Conservation (phyloP, 2,888 invertebrate genomes). For the Metallyticus violacea region DNA sequence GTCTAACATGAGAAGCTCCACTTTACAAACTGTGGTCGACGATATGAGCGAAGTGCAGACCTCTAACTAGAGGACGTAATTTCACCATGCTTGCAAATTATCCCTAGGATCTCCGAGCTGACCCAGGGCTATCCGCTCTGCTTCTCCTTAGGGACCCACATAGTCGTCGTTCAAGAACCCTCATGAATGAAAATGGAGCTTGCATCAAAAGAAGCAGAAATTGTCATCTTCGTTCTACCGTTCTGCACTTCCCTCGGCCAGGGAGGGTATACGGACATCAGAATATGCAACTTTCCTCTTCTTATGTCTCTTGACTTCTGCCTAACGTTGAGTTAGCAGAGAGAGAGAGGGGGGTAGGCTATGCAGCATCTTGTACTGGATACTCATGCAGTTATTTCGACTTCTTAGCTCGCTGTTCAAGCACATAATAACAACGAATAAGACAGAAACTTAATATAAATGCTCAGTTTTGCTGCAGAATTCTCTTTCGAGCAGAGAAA, state of each 20-base stretch:
- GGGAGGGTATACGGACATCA: neutral
- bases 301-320: too few relatives aligned
- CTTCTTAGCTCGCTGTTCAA: too few relatives aligned
- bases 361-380: too few relatives aligned
- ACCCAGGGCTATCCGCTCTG: neutral
- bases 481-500: too few relatives aligned
- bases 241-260: neutral
- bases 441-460: too few relatives aligned
- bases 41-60: neutral
- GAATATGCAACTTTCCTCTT: too few relatives aligned
- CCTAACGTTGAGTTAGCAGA: neutral
- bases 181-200: conserved; percentile 1
- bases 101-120: neutral
- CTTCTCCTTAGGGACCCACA: neutral
- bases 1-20: neutral
- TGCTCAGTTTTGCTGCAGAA: too few relatives aligned
- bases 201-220: conserved; percentile 5
- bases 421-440: too few relatives aligned
- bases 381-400: too few relatives aligned
- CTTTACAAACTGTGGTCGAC: too few relatives aligned
- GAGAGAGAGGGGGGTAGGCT: neutral
- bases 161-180: neutral
- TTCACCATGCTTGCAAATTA: neutral
- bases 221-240: neutral
- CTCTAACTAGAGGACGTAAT: neutral